These are phyloP conservation scores for Psettodes erumei DNA, from an alignment of 2,113 vertebrate species.

Conservation along the genomic window DNA sequence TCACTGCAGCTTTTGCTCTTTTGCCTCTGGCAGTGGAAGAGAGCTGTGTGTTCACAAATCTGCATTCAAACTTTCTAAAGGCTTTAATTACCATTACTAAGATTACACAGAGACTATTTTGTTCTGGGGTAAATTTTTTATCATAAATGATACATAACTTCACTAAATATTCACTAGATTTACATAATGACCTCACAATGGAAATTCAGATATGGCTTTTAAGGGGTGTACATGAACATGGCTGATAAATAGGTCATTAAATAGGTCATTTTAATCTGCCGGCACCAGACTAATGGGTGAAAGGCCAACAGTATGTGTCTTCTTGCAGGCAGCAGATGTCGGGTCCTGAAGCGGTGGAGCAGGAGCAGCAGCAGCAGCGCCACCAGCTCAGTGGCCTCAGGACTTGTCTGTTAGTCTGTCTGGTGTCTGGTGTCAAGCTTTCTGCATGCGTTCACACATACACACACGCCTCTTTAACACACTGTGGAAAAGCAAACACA, in stretches of 20 bases:
- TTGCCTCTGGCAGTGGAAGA: slow-evolving; percentile 20
- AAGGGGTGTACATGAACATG: slow-evolving; percentile 17
- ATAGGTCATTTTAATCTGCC: slow-evolving; percentile 55
- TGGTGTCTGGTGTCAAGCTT: slow-evolving; percentile 63
- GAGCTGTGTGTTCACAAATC: slow-evolving; percentile 5
- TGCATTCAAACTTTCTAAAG: slow-evolving; percentile 35
- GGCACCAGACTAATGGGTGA: slow-evolving; percentile 43
- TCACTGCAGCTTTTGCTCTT: slow-evolving; percentile 4
- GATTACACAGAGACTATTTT: slow-evolving; percentile 1
- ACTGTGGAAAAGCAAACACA: slow-evolving; percentile 33
- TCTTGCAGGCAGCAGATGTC: slow-evolving; percentile 77
- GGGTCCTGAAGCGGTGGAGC: slow-evolving; percentile 66
- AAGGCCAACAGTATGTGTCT: slow-evolving; percentile 50
- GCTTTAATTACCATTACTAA: slow-evolving; percentile 23
- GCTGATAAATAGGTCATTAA: slow-evolving; percentile 69
- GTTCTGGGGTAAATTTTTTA: neutral
- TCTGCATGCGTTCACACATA: slow-evolving; percentile 36
- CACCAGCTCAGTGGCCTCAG: slow-evolving; percentile 57
- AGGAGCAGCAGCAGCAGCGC: slow-evolving; percentile 28
- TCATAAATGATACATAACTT: slow-evolving; percentile 13
- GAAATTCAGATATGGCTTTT: neutral
- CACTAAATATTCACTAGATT: slow-evolving; percentile 16
- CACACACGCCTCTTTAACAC: slow-evolving; percentile 13
- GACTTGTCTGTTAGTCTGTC: slow-evolving; percentile 66
- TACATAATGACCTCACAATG: slow-evolving; percentile 17